Evolutionary conservation across 2,888 invertebrate genomes (phyloP), one percentile per base, ranked within the genome.

Genomic region (Drosophila recens): DNA sequence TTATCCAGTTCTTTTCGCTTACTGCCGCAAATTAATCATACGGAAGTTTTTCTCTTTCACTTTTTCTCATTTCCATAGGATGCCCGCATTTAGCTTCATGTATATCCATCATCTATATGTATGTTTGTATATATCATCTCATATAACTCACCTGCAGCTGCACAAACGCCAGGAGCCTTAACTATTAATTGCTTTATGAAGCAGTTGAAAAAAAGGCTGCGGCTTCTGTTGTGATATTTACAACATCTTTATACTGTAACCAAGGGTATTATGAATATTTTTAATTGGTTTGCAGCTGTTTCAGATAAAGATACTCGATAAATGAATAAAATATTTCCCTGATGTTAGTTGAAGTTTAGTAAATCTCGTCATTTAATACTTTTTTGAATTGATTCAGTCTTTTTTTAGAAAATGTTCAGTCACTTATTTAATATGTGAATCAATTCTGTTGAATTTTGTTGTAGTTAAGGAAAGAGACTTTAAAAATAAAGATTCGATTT

Each of bases 71-170:
- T 38, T 43, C 38, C 56, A 40, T 33, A 6, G 13, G 20, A 38
- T 75, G 53, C 80, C 69, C 65, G 62, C 80, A 66, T 62, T 75
- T 80, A 66, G 76, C 71, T 64, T 51, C 65, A n/a, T 61, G 63
- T 63, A 57, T 66, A 76, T 76, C 66, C 71, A 76, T 80, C 76
- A 75, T 70, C 76, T 70, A 65, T 67, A 54, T 74, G 45, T 62
- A 34, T 68, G n/a, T 62, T 30, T 68, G n/a, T 61, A 59, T 62
- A 59, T 79, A 65, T 65, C 46, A 70, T 69, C 49, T 67, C 65
- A 52, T 77, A 77, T 78, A 80, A 66, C 78, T 80, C 67, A 80
- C 72, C 80, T 73, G 77, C 81, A 80, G 72, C 77, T 76, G 78
- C 67, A 80, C 58, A 63, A 77, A 36, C 59, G 65, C 73, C 61